Conservation (phyloP, 92 coral and sea anemone species). For the Porites evermanni region DNA sequence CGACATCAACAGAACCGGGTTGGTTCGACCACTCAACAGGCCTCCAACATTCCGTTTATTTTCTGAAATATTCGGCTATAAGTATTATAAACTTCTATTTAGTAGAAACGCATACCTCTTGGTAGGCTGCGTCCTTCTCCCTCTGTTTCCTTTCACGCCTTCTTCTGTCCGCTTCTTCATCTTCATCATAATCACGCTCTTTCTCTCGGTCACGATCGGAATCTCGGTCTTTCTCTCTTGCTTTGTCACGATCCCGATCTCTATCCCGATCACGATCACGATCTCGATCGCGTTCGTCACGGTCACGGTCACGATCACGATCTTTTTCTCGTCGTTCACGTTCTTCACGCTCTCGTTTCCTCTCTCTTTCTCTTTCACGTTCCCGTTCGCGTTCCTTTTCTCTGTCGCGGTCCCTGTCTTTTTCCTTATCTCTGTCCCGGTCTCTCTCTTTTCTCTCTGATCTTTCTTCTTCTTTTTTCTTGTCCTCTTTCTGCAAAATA, state of each 20-base stretch:
- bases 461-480: conserved; percentile 79
- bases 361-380: conserved; percentile 59
- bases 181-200: conserved; percentile 90
- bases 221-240: conserved; percentile 68
- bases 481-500: conserved; percentile 78
- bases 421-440: conserved; percentile 43
- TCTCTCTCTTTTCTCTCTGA: conserved; percentile 63
- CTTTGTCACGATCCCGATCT: conserved; percentile 81
- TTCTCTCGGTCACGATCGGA: conserved; percentile 79
- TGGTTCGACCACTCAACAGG: no score
- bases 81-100: no score
- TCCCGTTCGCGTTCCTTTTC: conserved; percentile 70
- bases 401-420: conserved; percentile 55
- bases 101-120: conserved; percentile 65
- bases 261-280: conserved; percentile 74
- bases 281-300: conserved; percentile 72
- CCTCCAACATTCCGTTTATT: no score
- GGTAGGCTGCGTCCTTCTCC: conserved; percentile 88
- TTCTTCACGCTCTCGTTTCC: conserved; percentile 76
- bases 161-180: conserved; percentile 84
- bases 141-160: conserved; percentile 87
- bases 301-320: conserved; percentile 78
- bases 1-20: no score
- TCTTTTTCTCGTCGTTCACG: conserved; percentile 83
- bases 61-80: no score